Conservation (phyloP, 53 echinoderm and acorn worm genomes). For the Hippasteria phrygiana region DNA sequence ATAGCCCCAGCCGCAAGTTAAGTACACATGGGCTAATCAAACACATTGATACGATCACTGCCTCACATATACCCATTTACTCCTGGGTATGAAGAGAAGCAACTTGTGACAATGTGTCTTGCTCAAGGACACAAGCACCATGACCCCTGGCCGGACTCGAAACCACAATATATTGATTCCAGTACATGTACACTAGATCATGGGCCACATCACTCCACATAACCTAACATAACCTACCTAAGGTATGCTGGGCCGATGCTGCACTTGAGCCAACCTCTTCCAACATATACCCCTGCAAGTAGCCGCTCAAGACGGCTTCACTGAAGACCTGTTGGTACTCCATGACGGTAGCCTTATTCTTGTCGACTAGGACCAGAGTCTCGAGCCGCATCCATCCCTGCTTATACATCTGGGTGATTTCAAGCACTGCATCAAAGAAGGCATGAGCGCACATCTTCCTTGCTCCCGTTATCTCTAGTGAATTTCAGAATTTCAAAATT, state of each 20-base stretch:
- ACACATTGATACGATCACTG: too few relatives aligned
- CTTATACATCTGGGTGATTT: conserved; percentile 29
- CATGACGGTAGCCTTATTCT: neutral
- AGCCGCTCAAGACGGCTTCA: neutral
- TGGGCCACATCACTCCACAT: too few relatives aligned
- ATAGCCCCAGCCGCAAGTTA: too few relatives aligned
- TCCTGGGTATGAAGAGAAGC: too few relatives aligned
- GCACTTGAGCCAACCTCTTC: neutral
- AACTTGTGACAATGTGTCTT: too few relatives aligned
- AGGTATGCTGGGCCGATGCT: neutral
- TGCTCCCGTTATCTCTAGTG: neutral
- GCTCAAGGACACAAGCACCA: too few relatives aligned
- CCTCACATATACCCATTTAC: too few relatives aligned
- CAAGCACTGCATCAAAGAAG: conserved; percentile 33
- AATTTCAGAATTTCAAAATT: neutral
- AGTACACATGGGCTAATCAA: too few relatives aligned
- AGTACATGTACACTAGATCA: too few relatives aligned
- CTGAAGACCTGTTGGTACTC: conserved; percentile 7
- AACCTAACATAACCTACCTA: conserved; percentile 11
- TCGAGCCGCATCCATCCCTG: conserved; percentile 21
- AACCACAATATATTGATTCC: too few relatives aligned
- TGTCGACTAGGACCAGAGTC: conserved; percentile 30
- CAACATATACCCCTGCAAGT: neutral
- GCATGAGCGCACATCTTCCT: conserved; percentile 17
- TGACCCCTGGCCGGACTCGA: too few relatives aligned